Evolutionary conservation across 2,888 invertebrate genomes (phyloP).

Genomic region (Pseudococcus viburni): DNA sequence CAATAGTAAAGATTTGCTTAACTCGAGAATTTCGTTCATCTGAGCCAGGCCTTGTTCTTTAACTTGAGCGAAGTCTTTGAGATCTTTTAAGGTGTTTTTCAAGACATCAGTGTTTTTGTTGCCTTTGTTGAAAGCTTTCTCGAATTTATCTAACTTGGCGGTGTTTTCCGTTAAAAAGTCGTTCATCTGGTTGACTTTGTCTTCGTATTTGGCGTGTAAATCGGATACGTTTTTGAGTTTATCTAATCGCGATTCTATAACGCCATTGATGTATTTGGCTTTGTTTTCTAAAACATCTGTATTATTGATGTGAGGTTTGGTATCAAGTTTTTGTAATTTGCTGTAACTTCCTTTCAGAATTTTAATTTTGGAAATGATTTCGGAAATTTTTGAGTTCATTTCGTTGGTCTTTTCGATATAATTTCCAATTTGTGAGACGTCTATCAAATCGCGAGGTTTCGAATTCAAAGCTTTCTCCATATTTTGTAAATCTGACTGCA

Average conservation of each 20-base stretch:
- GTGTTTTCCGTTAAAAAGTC: constrained; percentile 86
- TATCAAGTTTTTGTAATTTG: constrained; percentile 81
- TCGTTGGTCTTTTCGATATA: constrained; percentile 80
- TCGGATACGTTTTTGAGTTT: constrained; percentile 42
- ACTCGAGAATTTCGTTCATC: constrained; percentile 85
- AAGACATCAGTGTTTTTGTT: constrained; percentile 79
- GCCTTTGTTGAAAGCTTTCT: constrained; percentile 80
- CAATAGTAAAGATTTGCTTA: constrained; percentile 90
- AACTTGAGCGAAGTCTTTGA: constrained; percentile 81
- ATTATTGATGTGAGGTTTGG: constrained; percentile 87
- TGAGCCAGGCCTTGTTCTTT: constrained; percentile 86
- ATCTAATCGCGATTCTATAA: constrained; percentile 14
- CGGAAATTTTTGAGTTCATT: constrained; percentile 78
- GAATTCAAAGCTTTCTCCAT: constrained; percentile 79
- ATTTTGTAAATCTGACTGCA: constrained; percentile 84
- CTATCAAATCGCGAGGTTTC: constrained; percentile 82
- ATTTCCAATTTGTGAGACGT: constrained; percentile 78
- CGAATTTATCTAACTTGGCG: constrained; percentile 81
- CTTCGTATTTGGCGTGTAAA: constrained; percentile 34
- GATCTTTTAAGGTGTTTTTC: constrained; percentile 81
- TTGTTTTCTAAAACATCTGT: constrained; percentile 83
- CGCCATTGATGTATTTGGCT: constrained; percentile 77
- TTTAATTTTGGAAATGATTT: constrained; percentile 79
- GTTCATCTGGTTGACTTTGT: constrained; percentile 71
- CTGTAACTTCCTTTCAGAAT: constrained; percentile 80